Base-by-base conservation (phyloP, 2,113 vertebrate genomes). In the Paratilapia polleni region DNA sequence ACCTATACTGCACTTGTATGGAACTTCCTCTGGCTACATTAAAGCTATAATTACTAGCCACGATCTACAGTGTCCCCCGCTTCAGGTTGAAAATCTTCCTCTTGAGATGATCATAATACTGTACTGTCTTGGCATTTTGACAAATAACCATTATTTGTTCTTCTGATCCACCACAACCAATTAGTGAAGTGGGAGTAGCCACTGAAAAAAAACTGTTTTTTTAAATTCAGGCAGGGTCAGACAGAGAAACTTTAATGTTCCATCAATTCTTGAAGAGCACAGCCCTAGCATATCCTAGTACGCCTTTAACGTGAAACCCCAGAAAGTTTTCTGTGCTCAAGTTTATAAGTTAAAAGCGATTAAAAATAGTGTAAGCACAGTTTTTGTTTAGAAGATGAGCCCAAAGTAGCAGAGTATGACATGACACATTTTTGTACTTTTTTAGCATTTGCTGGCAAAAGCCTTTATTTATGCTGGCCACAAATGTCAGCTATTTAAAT, bases 1-100 rank as follows among this genome's bases (percentile, higher is more conserved):
- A 73, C 47, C 4, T 1, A 9, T n/a, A 54, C 26, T 73, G 47
- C 47, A 54, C 52, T 73, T 8, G 24, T 54, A 54, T 1, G n/a
- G 68, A 73, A 73, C 26, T 31, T 73, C 68, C 24, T 73, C 68
- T 73, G 47, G 52, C 47, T 73, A 34, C 68, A 73, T 73, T 54
- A 26, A n/a, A 34, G 34, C 47, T 73, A 49, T 31, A 73, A 73
- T 52, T 73, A 73, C 24, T 1, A 13, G 17, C 43, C 47, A 26
- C 17, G 0, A 73, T 73, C 20, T 73, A 28, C 66, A 52, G 24
- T 31, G 8, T 73, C 17, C 6, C 19, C 52, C 1, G 1, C 28
- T 52, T 73, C 47, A 31, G 24, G 26, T 17, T 73, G 43, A 52
- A 54, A 31, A 52, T 52, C 24, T 43, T 49, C 2, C 15, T 68